phyloP scores from a whole-genome alignment of 2,888 invertebrate genomes.

The Disparrhopalites patrizii region DNA sequence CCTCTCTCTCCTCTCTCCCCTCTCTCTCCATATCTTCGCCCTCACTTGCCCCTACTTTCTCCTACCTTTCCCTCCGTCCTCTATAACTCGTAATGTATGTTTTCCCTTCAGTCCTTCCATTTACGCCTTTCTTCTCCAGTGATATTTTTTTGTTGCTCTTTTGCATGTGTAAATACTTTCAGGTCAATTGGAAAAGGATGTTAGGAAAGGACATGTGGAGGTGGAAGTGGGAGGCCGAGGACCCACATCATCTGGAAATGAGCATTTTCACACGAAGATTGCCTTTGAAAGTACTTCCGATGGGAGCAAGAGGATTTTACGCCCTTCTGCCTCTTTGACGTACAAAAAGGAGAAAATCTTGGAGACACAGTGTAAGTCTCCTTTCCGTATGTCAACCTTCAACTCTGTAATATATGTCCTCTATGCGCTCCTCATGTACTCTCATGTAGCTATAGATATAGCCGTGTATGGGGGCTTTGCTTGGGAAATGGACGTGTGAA shows the following conservation, averaged over 20 bases:
- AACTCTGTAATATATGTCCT: too few relatives aligned
- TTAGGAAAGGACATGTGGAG: constrained; percentile 10
- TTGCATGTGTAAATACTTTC: not conserved
- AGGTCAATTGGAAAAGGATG: constrained; percentile 21
- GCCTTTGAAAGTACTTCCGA: constrained; percentile 1
- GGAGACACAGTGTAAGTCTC: constrained; percentile 47
- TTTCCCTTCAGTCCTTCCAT: too few relatives aligned
- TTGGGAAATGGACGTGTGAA: too few relatives aligned
- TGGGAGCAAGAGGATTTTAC: constrained; percentile 7
- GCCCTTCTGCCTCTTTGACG: constrained; percentile 55
- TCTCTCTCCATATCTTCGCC: too few relatives aligned
- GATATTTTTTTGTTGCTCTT: not conserved
- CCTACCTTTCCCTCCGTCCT: too few relatives aligned
- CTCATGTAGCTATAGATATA: too few relatives aligned
- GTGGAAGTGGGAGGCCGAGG: not conserved
- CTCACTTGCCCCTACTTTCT: too few relatives aligned
- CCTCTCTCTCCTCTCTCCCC: not conserved
- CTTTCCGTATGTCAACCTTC: not conserved
- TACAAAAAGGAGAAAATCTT: constrained; percentile 59
- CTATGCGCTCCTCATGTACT: too few relatives aligned
- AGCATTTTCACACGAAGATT: constrained; percentile 12
- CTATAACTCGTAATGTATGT: too few relatives aligned
- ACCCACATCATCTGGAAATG: not conserved
- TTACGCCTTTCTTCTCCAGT: too few relatives aligned
- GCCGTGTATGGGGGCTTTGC: too few relatives aligned